phyloP scores from a whole-genome alignment of 1,140 invertebrate species.

The Trichomalopsis sarcophagae region DNA sequence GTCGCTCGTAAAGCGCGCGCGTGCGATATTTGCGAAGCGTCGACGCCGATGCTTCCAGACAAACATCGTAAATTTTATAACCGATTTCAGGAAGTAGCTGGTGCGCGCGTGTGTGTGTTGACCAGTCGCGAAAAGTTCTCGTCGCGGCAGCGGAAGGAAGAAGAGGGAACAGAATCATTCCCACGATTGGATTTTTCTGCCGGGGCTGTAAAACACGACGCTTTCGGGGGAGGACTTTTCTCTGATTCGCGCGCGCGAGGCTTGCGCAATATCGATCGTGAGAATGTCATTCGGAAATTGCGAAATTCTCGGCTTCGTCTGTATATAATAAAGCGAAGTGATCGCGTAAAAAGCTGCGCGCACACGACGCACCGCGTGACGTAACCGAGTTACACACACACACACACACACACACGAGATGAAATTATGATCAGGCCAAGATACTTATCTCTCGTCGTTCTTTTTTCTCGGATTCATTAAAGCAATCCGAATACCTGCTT shows the following conservation, averaged over 20 bases:
- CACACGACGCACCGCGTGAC: no score
- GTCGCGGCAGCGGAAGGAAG: neutral
- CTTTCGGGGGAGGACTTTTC: neutral
- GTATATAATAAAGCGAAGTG: no score
- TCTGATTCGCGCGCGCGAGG: neutral
- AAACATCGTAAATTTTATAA: constrained; percentile 52
- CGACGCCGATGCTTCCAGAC: neutral
- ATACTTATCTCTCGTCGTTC: no score
- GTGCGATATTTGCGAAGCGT: neutral
- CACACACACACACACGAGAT: no score
- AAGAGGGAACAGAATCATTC: neutral
- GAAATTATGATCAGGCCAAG: no score
- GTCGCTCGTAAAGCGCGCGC: constrained; percentile 33
- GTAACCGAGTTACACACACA: no score
- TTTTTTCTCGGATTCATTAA: neutral
- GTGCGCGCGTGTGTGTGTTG: neutral
- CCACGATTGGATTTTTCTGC: constrained; percentile 24
- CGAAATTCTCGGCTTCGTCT: no score
- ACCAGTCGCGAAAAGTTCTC: constrained; percentile 14
- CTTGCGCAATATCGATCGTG: constrained; percentile 4
- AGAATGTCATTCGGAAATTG: neutral
- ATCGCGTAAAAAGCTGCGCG: no score
- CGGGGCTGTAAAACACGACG: neutral
- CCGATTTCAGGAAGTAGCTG: constrained; percentile 17
- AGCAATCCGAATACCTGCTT: neutral